Base-by-base conservation (phyloP, 2,888 invertebrate species). In the Watsonalla cultraria region DNA sequence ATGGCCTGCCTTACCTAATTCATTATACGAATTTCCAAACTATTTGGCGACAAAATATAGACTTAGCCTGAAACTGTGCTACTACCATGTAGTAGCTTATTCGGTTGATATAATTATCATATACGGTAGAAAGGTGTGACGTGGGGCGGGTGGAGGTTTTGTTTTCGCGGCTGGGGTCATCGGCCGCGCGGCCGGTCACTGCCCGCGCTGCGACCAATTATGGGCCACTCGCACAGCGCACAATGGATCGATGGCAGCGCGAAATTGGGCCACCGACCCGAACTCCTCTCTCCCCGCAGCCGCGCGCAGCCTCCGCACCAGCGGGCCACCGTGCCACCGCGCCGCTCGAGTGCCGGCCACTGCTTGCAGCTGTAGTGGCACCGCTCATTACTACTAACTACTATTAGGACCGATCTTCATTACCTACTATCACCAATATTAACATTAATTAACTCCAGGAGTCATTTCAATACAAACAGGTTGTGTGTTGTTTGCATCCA, bases 191-290 rank as follows among this genome's bases (percentile, higher is more conserved):
- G 84, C 74, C 90, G 90, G 90, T 90, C 89, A 88, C 76, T 90
- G 90, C 84, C 88, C 89, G 86, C 77, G 84, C 85, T 84, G 84
- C 84, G 85, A 86, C 90, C 90, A 90, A 90, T 90, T 90, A 90
- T 90, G 90, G 89, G 90, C 89, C 90, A 90, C 89, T 90, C 89
- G 90, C 82, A 88, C 88, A 87, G 80, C 87, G 85, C 84, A 90
- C 90, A 90, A 90, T 90, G 90, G 90, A 90, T 90, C 90, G 90
- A 90, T 90, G 90, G 89, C 86, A 82, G 77, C 80, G 79, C 84
- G 73, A 86, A 90, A 89, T 90, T 88, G 84, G 90, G 90, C 80
- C 90, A 87, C 80, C 80, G 82, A 82, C 73, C 76, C 76, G 68
- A 73, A 70, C 75, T 72, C 61, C 70, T 66, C 72, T 70, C 71